A percentile compares a stretch with the other conserved stretches of the same genome.
Evolutionary conservation across 2,113 vertebrate species (phyloP).

Genomic region (Protobothrops mucrosquamatus): DNA sequence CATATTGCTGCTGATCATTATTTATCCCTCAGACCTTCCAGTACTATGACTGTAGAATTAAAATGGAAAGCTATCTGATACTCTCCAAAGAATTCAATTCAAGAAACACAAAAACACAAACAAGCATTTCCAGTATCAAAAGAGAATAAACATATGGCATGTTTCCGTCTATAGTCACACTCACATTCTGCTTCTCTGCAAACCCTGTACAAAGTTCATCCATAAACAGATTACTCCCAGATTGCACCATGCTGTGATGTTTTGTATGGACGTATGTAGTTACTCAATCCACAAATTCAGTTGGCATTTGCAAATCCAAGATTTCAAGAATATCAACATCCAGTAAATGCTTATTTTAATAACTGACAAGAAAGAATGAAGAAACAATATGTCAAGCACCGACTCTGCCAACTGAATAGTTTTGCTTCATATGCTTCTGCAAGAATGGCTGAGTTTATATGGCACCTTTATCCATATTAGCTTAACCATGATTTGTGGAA

Average conservation of each 20-base stretch:
- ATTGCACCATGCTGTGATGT: neutral
- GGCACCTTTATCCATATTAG: neutral
- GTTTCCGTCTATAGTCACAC: neutral
- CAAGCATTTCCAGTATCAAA: neutral
- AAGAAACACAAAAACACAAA: slow-evolving; percentile 10
- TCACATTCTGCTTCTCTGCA: neutral
- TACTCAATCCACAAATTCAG: neutral
- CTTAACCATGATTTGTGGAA: neutral
- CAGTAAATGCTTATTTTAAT: neutral
- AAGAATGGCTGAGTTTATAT: neutral
- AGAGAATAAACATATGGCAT: slow-evolving; percentile 4
- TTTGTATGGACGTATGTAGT: neutral
- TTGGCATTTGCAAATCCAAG: neutral
- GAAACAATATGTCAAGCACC: neutral
- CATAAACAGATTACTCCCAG: neutral
- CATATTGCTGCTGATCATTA: neutral
- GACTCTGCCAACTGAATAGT: neutral
- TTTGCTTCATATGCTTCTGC: neutral
- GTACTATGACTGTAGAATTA: slow-evolving; percentile 4
- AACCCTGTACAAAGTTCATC: slow-evolving; percentile 7
- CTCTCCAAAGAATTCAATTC: neutral
- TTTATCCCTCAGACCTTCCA: neutral
- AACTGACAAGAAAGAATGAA: neutral
- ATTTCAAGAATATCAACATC: neutral
- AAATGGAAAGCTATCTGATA: neutral